These are phyloP conservation scores for Zoanthus sansibaricus DNA, from an alignment of 92 coral and sea anemone genomes.

Conservation along the genomic window DNA sequence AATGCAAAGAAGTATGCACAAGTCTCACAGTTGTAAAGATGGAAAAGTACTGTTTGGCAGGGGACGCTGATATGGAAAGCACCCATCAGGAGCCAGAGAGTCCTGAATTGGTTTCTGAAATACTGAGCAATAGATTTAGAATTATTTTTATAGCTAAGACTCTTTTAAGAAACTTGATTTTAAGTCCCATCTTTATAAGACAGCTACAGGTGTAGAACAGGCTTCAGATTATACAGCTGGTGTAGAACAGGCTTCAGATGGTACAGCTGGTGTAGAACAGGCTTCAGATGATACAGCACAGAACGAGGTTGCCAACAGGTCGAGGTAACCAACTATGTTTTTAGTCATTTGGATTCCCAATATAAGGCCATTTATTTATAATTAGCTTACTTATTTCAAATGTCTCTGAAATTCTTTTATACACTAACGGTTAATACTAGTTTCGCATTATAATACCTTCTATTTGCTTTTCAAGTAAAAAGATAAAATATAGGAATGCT, in stretches of 20 bases:
- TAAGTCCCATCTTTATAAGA: too few species aligned
- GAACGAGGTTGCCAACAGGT: constrained; percentile 1
- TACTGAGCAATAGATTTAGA: too few species aligned
- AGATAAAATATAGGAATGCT: not conserved
- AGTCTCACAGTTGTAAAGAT: too few species aligned
- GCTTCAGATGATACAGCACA: not conserved
- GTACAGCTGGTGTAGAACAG: not conserved
- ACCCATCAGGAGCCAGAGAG: too few species aligned
- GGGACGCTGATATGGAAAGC: too few species aligned
- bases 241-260: not conserved
- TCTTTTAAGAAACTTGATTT: too few species aligned
- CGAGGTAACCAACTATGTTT: not conserved
- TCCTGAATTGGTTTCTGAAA: too few species aligned
- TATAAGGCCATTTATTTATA: not conserved
- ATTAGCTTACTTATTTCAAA: not conserved
- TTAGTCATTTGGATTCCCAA: not conserved
- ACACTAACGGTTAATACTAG: not conserved
- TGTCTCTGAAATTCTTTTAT: not conserved
- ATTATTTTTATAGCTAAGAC: too few species aligned
- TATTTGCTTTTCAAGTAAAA: not conserved
- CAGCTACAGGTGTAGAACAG: too few species aligned
- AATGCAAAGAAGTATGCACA: too few species aligned
- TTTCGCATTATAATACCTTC: not conserved
- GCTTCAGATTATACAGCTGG: not conserved
- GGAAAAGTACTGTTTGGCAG: too few species aligned